phyloP scores from a whole-genome alignment of 2,113 vertebrate genomes.

The Nycticebus coucang region DNA sequence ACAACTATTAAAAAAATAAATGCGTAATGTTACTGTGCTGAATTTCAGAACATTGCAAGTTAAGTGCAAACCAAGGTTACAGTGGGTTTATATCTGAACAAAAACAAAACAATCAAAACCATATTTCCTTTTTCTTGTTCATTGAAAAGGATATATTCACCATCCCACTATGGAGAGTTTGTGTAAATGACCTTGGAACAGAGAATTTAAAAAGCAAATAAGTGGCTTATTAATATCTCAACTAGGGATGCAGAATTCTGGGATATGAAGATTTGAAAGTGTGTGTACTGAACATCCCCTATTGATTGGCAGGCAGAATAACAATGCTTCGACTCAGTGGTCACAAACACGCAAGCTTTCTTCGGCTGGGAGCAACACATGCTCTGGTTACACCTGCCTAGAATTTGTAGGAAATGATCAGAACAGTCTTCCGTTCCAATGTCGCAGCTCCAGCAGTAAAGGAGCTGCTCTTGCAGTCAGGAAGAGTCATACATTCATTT shows the following conservation, averaged over 20 bases:
- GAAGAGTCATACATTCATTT: constrained; percentile 9
- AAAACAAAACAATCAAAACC: not conserved
- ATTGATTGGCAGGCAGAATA: accelerated
- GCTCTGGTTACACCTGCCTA: not conserved
- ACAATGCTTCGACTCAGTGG: accelerated
- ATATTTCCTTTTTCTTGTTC: not conserved
- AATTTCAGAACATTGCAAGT: not conserved
- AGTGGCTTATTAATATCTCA: not conserved
- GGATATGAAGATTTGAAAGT: not conserved
- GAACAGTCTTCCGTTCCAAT: not conserved
- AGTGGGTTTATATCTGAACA: not conserved
- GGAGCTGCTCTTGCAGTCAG: not conserved
- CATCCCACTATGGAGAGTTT: not conserved
- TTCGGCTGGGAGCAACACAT: not conserved
- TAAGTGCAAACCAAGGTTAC: not conserved
- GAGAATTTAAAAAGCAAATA: not conserved
- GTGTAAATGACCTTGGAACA: not conserved
- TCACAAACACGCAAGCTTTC: not conserved
- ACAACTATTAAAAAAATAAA: not conserved
- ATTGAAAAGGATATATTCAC: not conserved
- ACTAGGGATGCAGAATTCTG: not conserved
- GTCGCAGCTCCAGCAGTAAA: not conserved
- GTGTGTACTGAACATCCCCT: not conserved
- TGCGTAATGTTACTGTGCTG: not conserved
- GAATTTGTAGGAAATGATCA: not conserved